Percentiles rank a stretch among this genome's conserved stretches.
Conservation (phyloP, 2,888 invertebrate species). For the Candidula unifasciata region DNA sequence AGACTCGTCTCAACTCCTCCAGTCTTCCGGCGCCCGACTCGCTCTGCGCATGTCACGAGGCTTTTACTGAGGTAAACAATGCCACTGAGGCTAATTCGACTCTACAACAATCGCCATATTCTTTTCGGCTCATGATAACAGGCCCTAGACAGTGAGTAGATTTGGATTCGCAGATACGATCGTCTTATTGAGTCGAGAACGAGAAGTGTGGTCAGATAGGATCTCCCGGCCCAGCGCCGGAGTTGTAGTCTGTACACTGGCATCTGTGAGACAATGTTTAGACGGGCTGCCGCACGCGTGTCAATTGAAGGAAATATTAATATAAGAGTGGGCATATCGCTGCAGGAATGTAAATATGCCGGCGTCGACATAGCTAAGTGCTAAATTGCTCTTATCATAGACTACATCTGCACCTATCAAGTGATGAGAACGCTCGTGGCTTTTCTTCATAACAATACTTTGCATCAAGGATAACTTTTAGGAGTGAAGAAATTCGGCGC, state of each 20-base stretch:
- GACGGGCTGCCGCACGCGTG: slow-evolving; percentile 38
- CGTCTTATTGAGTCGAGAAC: slow-evolving; percentile 46
- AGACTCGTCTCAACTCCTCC: slow-evolving; percentile 44
- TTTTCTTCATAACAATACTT: slow-evolving; percentile 28
- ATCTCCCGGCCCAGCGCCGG: slow-evolving; percentile 31
- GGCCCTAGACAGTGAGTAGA: slow-evolving; percentile 37
- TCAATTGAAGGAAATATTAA: slow-evolving; percentile 50
- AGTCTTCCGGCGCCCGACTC: slow-evolving; percentile 50
- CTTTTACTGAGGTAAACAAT: slow-evolving; percentile 49
- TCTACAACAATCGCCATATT: slow-evolving; percentile 49
- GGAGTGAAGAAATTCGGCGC: slow-evolving; percentile 18
- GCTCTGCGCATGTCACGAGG: slow-evolving; percentile 50
- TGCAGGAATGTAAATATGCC: slow-evolving; percentile 44
- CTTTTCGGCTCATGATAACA: slow-evolving; percentile 37
- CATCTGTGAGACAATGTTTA: slow-evolving; percentile 42
- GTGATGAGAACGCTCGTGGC: slow-evolving; percentile 20
- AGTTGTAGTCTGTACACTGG: slow-evolving; percentile 25
- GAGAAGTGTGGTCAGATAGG: slow-evolving; percentile 40
- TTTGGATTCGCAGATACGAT: slow-evolving; percentile 29
- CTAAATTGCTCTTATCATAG: slow-evolving; percentile 46
- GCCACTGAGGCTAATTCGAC: slow-evolving; percentile 41
- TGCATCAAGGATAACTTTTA: not conserved
- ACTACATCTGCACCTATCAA: slow-evolving; percentile 36
- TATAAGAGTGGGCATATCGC: slow-evolving; percentile 44
- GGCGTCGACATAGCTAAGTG: slow-evolving; percentile 50